A percentile compares a stretch with the other conserved stretches of the same genome.
These are phyloP conservation scores for Iphiclides podalirius DNA, from an alignment of 2,888 invertebrate genomes.

Conservation along the genomic window DNA sequence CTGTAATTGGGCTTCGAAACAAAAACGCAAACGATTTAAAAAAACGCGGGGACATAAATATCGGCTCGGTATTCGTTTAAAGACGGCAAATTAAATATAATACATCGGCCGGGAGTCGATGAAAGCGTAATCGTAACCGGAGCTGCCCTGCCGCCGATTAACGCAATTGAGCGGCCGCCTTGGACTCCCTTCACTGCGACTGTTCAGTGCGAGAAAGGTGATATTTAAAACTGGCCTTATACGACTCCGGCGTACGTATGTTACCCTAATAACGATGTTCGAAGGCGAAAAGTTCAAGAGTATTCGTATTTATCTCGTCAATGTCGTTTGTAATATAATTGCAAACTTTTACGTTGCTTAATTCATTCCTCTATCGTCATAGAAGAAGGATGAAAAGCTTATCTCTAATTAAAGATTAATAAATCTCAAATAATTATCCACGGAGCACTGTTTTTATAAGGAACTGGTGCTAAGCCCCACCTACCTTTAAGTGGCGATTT, in stretches of 20 bases:
- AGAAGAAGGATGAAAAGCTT: no score
- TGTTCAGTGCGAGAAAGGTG: slow-evolving; percentile 3
- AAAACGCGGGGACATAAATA: slow-evolving; percentile 14
- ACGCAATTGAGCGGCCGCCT: slow-evolving; percentile 49
- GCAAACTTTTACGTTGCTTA: neutral
- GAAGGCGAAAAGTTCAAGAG: slow-evolving; percentile 15
- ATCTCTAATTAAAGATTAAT: no score
- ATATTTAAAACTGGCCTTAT: slow-evolving; percentile 18
- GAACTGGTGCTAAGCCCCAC: no score
- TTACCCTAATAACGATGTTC: neutral
- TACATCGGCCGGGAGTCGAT: slow-evolving; percentile 37
- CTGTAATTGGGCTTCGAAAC: neutral
- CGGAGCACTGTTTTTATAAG: no score
- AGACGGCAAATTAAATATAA: slow-evolving; percentile 27
- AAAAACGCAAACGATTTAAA: slow-evolving; percentile 3
- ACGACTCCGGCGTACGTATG: neutral
- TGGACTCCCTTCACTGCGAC: slow-evolving; percentile 39
- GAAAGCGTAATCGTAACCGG: slow-evolving; percentile 57
- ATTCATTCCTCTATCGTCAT: no score
- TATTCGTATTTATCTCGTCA: neutral
- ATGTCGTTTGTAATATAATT: no score
- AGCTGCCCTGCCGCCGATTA: slow-evolving; percentile 52
- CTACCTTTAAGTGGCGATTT: no score
- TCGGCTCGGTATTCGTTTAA: slow-evolving; percentile 3
- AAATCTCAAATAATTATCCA: no score